Evolutionary conservation across 1,140 invertebrate genomes (phyloP).

Genomic region (Copidosoma floridanum): DNA sequence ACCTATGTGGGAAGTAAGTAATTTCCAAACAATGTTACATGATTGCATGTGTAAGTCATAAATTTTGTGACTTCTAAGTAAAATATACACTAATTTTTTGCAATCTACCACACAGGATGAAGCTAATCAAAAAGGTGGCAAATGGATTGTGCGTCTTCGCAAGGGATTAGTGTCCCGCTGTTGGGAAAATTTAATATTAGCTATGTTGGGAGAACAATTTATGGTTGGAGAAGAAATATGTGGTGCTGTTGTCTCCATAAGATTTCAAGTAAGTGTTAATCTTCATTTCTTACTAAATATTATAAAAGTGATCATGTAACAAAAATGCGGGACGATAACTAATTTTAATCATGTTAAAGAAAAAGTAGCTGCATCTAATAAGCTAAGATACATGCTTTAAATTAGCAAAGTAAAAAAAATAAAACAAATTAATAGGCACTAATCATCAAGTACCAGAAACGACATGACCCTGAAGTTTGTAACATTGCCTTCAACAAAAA

Average conservation of each 20-base stretch:
- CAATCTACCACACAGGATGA: conserved; percentile 72
- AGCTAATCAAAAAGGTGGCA: conserved; percentile 92
- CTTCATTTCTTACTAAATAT: no score
- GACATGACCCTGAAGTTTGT: no score
- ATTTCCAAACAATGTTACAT: neutral
- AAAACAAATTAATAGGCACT: no score
- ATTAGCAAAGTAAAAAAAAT: no score
- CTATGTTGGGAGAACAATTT: conserved; percentile 98
- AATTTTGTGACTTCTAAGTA: conserved; percentile 4
- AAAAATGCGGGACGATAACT: no score
- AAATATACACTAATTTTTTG: conserved; percentile 19
- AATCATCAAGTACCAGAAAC: no score
- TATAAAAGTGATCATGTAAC: no score
- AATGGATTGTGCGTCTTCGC: conserved; percentile 93
- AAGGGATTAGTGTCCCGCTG: conserved; percentile 94
- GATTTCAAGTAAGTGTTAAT: conserved; percentile 72
- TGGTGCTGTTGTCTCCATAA: conserved; percentile 92
- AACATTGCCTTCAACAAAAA: no score
- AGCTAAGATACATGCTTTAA: no score
- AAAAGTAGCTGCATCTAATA: no score
- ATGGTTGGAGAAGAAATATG: conserved; percentile 98
- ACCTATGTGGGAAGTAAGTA: conserved; percentile 92
- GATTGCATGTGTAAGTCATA: neutral
- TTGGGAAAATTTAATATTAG: conserved; percentile 98
- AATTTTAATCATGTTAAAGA: no score